Base-by-base conservation (phyloP, 2,888 invertebrate genomes). In the Mesochorus sp. region DNA sequence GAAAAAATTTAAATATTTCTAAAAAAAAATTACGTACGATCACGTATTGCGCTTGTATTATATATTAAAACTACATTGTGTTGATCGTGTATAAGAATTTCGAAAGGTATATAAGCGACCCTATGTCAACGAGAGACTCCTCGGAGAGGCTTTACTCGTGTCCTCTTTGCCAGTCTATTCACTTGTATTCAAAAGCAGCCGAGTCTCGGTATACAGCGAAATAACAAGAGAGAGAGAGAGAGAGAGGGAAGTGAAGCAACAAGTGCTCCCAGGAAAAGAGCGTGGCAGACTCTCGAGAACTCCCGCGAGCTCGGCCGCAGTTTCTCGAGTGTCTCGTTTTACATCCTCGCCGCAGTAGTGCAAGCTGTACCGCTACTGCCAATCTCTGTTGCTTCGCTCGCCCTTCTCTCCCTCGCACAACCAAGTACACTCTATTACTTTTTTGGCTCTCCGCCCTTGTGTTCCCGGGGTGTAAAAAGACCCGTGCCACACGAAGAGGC, bases 111-210 rank as follows among this genome's bases (percentile, higher is more conserved):
- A n/a, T n/a, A n/a, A n/a, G n/a, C n/a, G n/a, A n/a, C n/a, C n/a
- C n/a, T n/a, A n/a, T n/a, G n/a, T n/a, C n/a, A n/a, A n/a, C n/a
- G n/a, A n/a, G n/a, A n/a, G n/a, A n/a, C n/a, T n/a, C n/a, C n/a
- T n/a, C n/a, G n/a, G 8, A n/a, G n/a, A n/a, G n/a, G 39, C 10
- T n/a, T 14, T n/a, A n/a, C 39, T 26, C 8, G n/a, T 47, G 10
- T 19, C 26, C 55, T 44, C 39, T 39, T 28, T 53, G 24, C 19
- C 39, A 55, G 64, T 82, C 81, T 84, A 83, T 80, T 83, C 82
- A 82, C 83, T 88, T 88, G 88, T 88, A 88, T 88, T 88, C 87
- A 88, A 86, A 88, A 88, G 88, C 87, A 79, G 66, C 80, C 70
- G 55, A 76, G 61, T 76, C 70, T 61, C 74, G 62, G 70, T 24